These are phyloP conservation scores for Xenopus petersii DNA, from an alignment of 2,797 vertebrate species.

Conservation along the genomic window DNA sequence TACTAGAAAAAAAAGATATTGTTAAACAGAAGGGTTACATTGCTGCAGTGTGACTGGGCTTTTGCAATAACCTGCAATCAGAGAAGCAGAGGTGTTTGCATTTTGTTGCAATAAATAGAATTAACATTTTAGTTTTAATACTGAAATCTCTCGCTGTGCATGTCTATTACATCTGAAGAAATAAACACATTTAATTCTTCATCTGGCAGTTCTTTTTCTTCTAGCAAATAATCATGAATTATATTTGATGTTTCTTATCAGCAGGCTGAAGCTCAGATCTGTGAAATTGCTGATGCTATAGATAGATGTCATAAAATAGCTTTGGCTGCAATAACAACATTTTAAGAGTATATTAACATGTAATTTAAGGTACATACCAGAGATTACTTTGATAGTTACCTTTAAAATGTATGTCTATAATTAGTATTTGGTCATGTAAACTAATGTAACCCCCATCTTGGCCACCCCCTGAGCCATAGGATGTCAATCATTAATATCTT, in stretches of 20 bases:
- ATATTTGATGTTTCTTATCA: slow-evolving; percentile 67
- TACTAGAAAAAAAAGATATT: too few species aligned
- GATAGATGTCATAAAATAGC: slow-evolving; percentile 26
- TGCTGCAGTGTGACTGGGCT: neutral
- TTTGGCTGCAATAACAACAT: slow-evolving; percentile 6
- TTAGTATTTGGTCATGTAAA: too few species aligned
- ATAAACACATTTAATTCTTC: slow-evolving; percentile 52
- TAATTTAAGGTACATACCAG: too few species aligned
- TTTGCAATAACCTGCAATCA: neutral
- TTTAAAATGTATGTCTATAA: too few species aligned
- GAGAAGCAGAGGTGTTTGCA: neutral
- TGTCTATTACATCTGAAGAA: slow-evolving; percentile 57
- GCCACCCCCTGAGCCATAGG: too few species aligned
- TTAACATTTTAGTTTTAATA: slow-evolving; percentile 9
- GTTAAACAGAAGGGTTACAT: neutral
- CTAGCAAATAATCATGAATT: slow-evolving; percentile 55
- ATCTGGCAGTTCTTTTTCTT: slow-evolving; percentile 55
- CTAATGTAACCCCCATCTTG: too few species aligned
- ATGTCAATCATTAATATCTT: too few species aligned
- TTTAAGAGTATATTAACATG: slow-evolving; percentile 14
- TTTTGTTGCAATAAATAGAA: neutral
- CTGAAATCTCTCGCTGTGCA: slow-evolving; percentile 55
- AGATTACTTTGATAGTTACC: too few species aligned
- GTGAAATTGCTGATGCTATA: slow-evolving; percentile 51
- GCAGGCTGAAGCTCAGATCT: slow-evolving; percentile 57